phyloP scores from a whole-genome alignment of 2,888 invertebrate species.

The Spisula subtruncata region DNA sequence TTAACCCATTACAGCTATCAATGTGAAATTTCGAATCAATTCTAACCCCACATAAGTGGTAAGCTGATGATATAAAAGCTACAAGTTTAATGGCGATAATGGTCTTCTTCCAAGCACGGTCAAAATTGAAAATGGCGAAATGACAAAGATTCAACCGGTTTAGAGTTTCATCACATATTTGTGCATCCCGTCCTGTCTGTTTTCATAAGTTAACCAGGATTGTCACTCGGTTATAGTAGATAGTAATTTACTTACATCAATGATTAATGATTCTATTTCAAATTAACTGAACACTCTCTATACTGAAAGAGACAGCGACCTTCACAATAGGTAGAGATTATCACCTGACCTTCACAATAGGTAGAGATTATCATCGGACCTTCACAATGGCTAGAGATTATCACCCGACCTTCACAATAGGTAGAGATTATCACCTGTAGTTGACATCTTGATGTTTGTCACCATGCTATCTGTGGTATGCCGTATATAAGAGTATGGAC shows the following conservation, averaged over 20 bases:
- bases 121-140: neutral
- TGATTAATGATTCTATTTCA: neutral
- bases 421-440: neutral
- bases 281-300: neutral
- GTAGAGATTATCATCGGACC: neutral
- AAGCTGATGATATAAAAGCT: conserved; percentile 23
- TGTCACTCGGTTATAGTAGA: neutral
- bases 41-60: conserved; percentile 39
- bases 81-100: conserved; percentile 43
- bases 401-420: neutral
- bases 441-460: neutral
- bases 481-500: no score
- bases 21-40: conserved; percentile 50
- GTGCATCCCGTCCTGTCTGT: neutral
- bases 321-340: neutral
- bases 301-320: neutral
- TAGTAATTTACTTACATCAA: neutral
- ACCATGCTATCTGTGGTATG: no score
- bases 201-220: neutral
- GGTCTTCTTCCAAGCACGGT: neutral
- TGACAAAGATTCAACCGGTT: neutral
- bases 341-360: neutral
- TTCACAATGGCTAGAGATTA: neutral
- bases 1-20: conserved; percentile 48
- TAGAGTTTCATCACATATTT: neutral